Evolutionary conservation across 2,888 invertebrate genomes (phyloP), one percentile per base, ranked within the genome.

Genomic region (Leptopterna dolabrata): DNA sequence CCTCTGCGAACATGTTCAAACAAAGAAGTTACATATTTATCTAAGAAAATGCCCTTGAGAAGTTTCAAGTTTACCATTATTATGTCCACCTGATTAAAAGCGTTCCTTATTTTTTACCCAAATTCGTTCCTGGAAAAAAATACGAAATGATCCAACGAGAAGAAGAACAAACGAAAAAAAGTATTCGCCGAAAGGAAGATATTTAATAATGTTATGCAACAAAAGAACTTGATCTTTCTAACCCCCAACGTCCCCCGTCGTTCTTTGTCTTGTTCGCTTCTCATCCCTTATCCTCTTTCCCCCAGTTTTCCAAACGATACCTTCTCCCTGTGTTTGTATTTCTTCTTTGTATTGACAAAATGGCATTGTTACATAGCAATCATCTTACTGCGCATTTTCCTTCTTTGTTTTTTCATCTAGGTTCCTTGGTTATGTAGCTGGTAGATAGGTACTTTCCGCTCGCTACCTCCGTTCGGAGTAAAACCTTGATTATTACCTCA

Each of bases 161-260:
- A 76, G 24, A 4, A 16, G 29, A 30, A 41, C 70, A 19, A 16
- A 24, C 14, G 70, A 73, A 29, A 76, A 76, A 41, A 29, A 76
- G 4, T 6, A 76, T 43, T 43, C 36, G 0, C n/a, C 43, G 36
- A 19, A 41, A 43, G 36, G 43, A 76, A 41, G 76, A 76, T 76
- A 76, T 76, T 76, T 76, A 76, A 76, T 76, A 76, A 76, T 43
- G 76, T 76, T 76, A 76, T 43, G 76, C 76, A 76, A 76, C 76
- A 76, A 76, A 55, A 76, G 76, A 76, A 76, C 76, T 14, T 76
- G 76, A 76, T 76, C 36, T 76, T 9, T 43, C 36, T 63, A 24
- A 24, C 63, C 63, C 24, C 27, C 63, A 63, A 63, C 24, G 24
- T 55, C 63, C 63, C 63, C 3, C 13, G 24, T 24, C 13, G 36